Conservation (phyloP, 2,888 invertebrate genomes). For the Limulus polyphemus region DNA sequence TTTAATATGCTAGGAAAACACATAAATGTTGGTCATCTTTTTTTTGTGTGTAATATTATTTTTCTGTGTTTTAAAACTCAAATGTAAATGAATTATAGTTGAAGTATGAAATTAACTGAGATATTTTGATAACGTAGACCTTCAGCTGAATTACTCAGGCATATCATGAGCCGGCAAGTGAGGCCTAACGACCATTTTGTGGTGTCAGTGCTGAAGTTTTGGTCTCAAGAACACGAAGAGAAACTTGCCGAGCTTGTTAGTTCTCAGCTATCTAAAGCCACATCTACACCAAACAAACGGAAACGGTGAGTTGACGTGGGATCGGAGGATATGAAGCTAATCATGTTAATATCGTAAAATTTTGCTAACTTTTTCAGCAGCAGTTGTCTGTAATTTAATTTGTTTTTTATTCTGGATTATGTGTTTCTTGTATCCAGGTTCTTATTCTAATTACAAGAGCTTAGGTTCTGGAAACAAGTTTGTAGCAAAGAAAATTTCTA, state of each 20-base stretch:
- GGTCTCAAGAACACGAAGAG: conserved; percentile 47
- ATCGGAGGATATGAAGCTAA: too few species aligned
- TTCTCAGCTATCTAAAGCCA: conserved; percentile 22
- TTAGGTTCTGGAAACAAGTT: too few species aligned
- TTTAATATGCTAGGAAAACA: too few species aligned
- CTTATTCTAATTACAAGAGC: too few species aligned
- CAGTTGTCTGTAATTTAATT: not conserved
- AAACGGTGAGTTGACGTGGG: conserved; percentile 15
- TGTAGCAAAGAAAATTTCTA: too few species aligned
- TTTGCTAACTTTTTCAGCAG: too few species aligned
- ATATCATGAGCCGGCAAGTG: conserved; percentile 39
- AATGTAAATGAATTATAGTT: not conserved
- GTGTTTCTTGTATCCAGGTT: too few species aligned
- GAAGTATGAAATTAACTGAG: conserved; percentile 18
- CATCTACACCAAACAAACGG: conserved; percentile 19
- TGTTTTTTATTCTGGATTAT: not conserved
- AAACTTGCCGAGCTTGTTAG: conserved; percentile 26
- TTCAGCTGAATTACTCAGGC: conserved; percentile 37
- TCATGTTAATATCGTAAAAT: too few species aligned
- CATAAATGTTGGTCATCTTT: too few species aligned
- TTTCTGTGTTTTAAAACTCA: not conserved
- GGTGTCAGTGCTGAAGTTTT: conserved; percentile 78
- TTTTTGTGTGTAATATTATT: not conserved
- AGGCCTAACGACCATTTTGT: conserved; percentile 56
- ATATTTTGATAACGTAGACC: conserved; percentile 32